A percentile compares a stretch with the other conserved stretches of the same genome.
Evolutionary conservation across 2,113 vertebrate species (phyloP).

Genomic region (Antechinus flavipes): DNA sequence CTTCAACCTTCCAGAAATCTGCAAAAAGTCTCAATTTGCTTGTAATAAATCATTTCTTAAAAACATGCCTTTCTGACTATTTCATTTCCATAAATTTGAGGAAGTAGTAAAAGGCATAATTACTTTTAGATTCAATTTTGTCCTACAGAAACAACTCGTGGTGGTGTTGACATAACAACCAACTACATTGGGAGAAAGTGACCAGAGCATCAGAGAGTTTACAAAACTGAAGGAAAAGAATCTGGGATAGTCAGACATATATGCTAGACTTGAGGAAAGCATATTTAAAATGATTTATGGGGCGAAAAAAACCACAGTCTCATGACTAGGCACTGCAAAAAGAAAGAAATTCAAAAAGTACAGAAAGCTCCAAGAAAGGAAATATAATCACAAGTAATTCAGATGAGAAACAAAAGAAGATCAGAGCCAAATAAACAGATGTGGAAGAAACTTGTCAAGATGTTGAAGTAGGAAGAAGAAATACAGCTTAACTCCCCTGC

Average conservation of each 20-base stretch:
- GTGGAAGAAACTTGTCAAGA: background rate
- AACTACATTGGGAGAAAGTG: background rate
- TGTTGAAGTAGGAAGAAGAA: too few species aligned
- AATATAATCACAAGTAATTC: background rate
- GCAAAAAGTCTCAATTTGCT: background rate
- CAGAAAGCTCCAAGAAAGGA: background rate
- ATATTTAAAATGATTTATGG: background rate
- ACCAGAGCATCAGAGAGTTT: background rate
- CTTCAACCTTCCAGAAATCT: background rate
- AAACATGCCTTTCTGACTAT: background rate
- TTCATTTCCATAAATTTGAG: background rate
- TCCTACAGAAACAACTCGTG: background rate
- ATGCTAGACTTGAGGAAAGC: constrained; percentile 1
- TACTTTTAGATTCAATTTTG: background rate
- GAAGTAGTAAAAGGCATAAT: background rate
- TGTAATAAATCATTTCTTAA: background rate
- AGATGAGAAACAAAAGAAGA: background rate
- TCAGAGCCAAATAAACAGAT: background rate
- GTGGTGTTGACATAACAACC: background rate
- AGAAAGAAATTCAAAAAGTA: background rate
- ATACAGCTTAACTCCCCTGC: too few species aligned
- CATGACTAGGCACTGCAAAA: background rate
- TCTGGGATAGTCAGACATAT: background rate
- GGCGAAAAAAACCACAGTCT: background rate
- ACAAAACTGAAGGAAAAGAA: background rate